Base-by-base conservation (phyloP, 2,888 invertebrate species). In the Diplolepis rosae region DNA sequence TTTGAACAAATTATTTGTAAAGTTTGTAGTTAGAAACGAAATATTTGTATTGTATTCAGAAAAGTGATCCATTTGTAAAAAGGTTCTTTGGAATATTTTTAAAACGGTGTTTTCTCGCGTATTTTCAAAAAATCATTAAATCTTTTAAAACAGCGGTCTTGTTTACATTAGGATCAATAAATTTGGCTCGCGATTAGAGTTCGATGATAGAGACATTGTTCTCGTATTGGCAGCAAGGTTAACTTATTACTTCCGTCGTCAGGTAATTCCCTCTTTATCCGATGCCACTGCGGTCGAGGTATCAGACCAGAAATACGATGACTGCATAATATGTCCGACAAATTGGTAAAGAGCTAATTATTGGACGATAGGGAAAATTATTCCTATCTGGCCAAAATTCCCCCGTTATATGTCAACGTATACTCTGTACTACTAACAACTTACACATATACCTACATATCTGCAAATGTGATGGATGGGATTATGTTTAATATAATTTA, bases 321-420 rank as follows among this genome's bases (percentile, higher is more conserved):
- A 75, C 54, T 80, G 77, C 75, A 77, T 81, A 82, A 83, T 82
- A 78, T 65, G 77, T 73, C 71, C 75, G 78, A 78, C 79, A 83
- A 82, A 83, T 83, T 82, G 79, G 76, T 75, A 80, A 80, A 81
- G 82, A 81, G 79, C 77, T 81, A 79, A 81, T 83, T 82, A 82
- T 76, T 72, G 78, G 61, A 32, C 56, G 66, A 70, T 66, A 69
- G 54, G 65, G 75, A 50, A 76, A 79, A 77, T 77, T 73, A 74
- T 73, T 68, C 61, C 65, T 68, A 45, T 65, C 66, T 35, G 22
- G 9, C 9, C 15, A 13, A 39, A 22, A 52, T 42, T 3, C n/a
- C 27, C 7, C 27, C 18, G 15, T 18, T 61, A 13, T 22, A 32
- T 5, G 15, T n/a, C 28, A 9, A 54, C 24, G 18, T 9, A 22